A percentile compares a stretch with the other conserved stretches of the same genome.
Evolutionary conservation across 2,797 vertebrate genomes (phyloP).

Genomic region (Gorsachius magnificus): DNA sequence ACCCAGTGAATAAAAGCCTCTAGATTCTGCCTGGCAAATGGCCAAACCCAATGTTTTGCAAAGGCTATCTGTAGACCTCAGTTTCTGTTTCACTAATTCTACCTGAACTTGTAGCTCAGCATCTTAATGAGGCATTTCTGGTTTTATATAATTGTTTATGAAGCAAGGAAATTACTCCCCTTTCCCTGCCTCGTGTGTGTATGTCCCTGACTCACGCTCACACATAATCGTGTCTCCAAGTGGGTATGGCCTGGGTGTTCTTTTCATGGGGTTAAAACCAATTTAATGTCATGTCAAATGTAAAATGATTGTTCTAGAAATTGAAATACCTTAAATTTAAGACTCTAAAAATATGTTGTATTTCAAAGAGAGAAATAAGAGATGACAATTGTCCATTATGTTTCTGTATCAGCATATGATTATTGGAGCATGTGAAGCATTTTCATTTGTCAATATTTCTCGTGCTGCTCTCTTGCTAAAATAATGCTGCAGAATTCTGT

Average conservation of each 20-base stretch:
- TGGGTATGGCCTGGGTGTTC: neutral
- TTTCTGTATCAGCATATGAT: neutral
- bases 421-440: neutral
- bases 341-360: neutral
- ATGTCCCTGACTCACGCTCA: neutral
- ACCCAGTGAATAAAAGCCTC: neutral
- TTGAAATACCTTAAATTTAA: neutral
- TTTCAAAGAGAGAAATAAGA: neutral
- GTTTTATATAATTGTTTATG: neutral
- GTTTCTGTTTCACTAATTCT: constrained; percentile 29
- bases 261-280: neutral
- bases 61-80: neutral
- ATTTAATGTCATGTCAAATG: neutral
- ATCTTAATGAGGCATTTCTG: neutral
- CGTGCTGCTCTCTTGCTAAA: neutral
- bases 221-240: neutral
- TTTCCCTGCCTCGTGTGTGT: neutral
- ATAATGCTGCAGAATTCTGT: neutral
- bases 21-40: neutral
- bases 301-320: neutral
- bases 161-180: neutral
- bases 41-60: neutral
- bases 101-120: neutral
- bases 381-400: neutral
- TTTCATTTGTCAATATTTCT: neutral